Percentiles rank a stretch among this genome's conserved stretches.
Evolutionary conservation across 2,113 vertebrate species (phyloP).

Genomic region (Pycnonotus jocosus): DNA sequence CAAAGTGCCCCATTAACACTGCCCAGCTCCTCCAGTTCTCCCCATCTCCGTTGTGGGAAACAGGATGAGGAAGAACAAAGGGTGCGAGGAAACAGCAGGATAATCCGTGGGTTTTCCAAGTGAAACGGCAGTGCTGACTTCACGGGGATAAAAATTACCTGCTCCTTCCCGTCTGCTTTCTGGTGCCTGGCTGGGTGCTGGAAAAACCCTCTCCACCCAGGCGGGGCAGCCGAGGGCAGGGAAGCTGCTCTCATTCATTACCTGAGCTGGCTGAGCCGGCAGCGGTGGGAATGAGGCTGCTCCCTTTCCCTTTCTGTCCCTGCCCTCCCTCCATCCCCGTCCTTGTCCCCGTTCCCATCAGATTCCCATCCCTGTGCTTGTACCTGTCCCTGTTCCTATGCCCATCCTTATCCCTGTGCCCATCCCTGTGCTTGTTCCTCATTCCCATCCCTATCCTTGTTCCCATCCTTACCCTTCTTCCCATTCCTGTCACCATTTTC

Average conservation of each 20-base stretch:
- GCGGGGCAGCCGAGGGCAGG: neutral
- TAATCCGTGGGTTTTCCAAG: neutral
- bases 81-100: rapidly evolving
- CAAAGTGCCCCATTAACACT: neutral
- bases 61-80: neutral
- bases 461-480: no score
- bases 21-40: neutral
- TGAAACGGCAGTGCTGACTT: neutral
- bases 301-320: neutral
- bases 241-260: neutral
- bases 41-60: neutral
- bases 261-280: neutral
- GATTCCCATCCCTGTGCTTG: neutral
- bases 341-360: neutral
- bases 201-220: conserved; percentile 3
- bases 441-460: neutral
- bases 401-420: neutral
- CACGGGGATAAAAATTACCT: neutral
- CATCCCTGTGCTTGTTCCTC: neutral
- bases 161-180: neutral
- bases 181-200: neutral
- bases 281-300: neutral
- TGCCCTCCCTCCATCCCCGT: neutral
- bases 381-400: neutral
- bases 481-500: neutral